These are phyloP conservation scores for Cygnus buccinator DNA, from an alignment of 2,113 vertebrate species.

Conservation along the genomic window DNA sequence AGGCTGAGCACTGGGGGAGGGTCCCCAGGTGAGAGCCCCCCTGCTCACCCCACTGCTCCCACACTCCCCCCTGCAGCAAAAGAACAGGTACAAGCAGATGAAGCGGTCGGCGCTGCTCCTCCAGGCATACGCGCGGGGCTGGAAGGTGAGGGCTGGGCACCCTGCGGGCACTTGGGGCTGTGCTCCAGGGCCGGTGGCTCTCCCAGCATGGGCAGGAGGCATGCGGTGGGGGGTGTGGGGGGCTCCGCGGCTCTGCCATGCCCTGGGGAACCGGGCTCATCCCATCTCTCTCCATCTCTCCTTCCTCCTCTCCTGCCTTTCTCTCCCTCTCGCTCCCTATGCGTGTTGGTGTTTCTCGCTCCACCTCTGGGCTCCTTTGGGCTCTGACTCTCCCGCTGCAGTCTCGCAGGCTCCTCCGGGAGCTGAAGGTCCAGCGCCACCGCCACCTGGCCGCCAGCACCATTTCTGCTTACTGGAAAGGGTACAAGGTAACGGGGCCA, in stretches of 20 bases:
- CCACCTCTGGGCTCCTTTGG: not conserved
- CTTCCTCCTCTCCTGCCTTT: not conserved
- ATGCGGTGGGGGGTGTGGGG: accelerated
- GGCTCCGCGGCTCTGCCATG: not conserved
- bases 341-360: not conserved
- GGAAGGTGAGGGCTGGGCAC: constrained; percentile 75
- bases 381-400: not conserved
- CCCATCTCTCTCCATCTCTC: not conserved
- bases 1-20: not conserved
- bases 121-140: constrained; percentile 77
- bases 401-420: constrained; percentile 61
- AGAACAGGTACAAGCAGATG: constrained; percentile 68
- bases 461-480: constrained; percentile 64
- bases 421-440: constrained; percentile 36
- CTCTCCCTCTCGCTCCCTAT: not conserved
- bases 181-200: accelerated
- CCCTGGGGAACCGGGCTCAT: not conserved
- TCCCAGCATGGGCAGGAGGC: not conserved
- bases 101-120: constrained; percentile 55
- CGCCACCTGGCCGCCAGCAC: not conserved
- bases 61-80: constrained; percentile 69
- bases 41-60: not conserved
- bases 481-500: constrained; percentile 43
- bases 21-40: not conserved
- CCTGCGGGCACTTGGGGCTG: accelerated